phyloP scores from a whole-genome alignment of 2,797 vertebrate genomes.

The Heliangelus exortis region DNA sequence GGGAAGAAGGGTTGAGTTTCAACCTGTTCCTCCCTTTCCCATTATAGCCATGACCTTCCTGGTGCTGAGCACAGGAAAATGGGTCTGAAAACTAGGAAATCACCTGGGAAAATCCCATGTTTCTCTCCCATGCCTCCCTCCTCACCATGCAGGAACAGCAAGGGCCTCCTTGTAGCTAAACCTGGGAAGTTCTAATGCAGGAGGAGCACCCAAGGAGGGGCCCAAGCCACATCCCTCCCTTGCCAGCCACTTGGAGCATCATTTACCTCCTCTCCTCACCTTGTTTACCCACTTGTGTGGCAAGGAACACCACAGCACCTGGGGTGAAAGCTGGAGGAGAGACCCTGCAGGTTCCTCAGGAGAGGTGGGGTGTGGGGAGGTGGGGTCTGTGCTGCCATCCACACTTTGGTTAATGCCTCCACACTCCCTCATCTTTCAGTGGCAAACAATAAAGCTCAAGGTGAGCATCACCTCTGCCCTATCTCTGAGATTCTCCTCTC shows the following conservation, averaged over 20 bases:
- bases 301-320: accelerated
- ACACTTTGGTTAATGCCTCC: neutral
- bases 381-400: neutral
- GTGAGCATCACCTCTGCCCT: conserved; percentile 66
- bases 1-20: neutral
- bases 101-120: neutral
- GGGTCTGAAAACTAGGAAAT: neutral
- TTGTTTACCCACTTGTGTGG: accelerated
- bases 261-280: neutral
- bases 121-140: neutral
- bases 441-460: conserved; percentile 54
- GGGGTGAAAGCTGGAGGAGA: neutral
- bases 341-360: neutral
- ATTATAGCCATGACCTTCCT: accelerated
- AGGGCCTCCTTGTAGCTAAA: neutral
- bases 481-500: conserved; percentile 45
- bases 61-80: neutral
- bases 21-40: accelerated
- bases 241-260: neutral
- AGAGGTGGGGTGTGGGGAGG: neutral
- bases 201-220: neutral
- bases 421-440: neutral
- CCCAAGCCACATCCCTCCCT: neutral
- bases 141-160: accelerated
- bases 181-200: neutral